Conservation (phyloP, 2,797 vertebrate species). For the Meda fulgida region DNA sequence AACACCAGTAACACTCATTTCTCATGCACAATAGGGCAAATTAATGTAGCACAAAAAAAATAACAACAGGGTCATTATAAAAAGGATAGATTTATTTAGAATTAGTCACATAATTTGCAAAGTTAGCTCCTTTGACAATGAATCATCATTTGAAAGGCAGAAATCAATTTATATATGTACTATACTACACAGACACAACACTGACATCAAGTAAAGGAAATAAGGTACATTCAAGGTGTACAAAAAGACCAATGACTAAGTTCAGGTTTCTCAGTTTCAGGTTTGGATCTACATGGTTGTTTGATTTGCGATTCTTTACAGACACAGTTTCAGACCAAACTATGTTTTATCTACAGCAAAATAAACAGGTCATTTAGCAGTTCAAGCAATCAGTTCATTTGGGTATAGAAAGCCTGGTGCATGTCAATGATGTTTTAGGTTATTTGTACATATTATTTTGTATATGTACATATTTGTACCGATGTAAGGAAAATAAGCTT, state of each 20-base stretch:
- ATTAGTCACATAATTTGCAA: slow-evolving; percentile 55
- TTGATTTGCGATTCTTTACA: slow-evolving; percentile 36
- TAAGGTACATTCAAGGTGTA: slow-evolving; percentile 42
- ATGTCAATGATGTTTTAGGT: slow-evolving; percentile 17
- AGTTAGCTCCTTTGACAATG: slow-evolving; percentile 51
- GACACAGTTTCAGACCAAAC: slow-evolving; percentile 7
- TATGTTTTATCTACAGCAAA: slow-evolving; percentile 37
- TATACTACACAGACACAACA: slow-evolving; percentile 41
- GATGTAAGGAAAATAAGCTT: slow-evolving; percentile 30
- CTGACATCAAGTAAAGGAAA: slow-evolving; percentile 48
- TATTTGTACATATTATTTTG: slow-evolving; percentile 42
- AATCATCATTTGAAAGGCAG: slow-evolving; percentile 44
- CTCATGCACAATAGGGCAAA: not conserved
- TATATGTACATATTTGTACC: not conserved
- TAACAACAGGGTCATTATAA: slow-evolving; percentile 26
- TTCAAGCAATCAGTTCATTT: slow-evolving; percentile 38
- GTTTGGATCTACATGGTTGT: slow-evolving; percentile 24
- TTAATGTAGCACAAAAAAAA: not conserved
- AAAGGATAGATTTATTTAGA: slow-evolving; percentile 61
- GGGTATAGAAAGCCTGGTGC: slow-evolving; percentile 17
- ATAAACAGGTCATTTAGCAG: slow-evolving; percentile 36
- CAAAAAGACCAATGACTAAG: slow-evolving; percentile 16
- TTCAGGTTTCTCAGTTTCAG: slow-evolving; percentile 27
- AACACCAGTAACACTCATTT: not conserved
- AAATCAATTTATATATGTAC: slow-evolving; percentile 30